Percentiles rank a stretch among this genome's conserved stretches.
phyloP scores from a whole-genome alignment of 53 echinoderm and acorn worm species.

The Paracentrotus lividus region DNA sequence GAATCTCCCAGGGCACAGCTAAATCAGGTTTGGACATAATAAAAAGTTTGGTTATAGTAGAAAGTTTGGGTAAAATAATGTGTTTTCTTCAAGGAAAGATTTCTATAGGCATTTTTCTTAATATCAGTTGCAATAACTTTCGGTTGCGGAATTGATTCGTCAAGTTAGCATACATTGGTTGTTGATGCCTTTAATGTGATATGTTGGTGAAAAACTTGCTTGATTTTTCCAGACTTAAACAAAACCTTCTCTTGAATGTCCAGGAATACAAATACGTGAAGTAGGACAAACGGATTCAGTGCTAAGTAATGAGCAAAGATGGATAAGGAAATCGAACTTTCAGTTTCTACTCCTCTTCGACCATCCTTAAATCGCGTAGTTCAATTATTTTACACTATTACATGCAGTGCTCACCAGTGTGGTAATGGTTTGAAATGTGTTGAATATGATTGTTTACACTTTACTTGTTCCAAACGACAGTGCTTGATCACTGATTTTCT shows the following conservation, averaged over 20 bases:
- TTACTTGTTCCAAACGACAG: too few relatives aligned
- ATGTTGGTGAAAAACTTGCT: neutral
- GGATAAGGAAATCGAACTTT: neutral
- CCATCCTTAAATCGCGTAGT: neutral
- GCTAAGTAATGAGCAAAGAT: neutral
- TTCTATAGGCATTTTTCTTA: too few relatives aligned
- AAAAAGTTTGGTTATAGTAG: neutral
- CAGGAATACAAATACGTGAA: neutral
- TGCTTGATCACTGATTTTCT: too few relatives aligned
- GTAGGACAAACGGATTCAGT: neutral
- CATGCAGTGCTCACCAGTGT: too few relatives aligned
- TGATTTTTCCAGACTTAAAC: neutral
- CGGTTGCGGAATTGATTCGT: neutral
- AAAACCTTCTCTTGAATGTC: neutral
- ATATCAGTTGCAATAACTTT: too few relatives aligned
- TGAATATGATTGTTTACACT: too few relatives aligned
- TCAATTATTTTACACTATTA: neutral
- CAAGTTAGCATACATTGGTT: neutral
- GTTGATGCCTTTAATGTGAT: too few relatives aligned
- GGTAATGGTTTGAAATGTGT: too few relatives aligned
- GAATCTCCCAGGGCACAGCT: neutral
- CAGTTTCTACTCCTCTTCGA: neutral
- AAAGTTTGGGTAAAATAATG: too few relatives aligned
- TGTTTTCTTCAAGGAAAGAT: too few relatives aligned
- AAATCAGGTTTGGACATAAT: neutral